Base-by-base conservation (phyloP, 2,888 invertebrate genomes). In the Drosophila neutralis region DNA sequence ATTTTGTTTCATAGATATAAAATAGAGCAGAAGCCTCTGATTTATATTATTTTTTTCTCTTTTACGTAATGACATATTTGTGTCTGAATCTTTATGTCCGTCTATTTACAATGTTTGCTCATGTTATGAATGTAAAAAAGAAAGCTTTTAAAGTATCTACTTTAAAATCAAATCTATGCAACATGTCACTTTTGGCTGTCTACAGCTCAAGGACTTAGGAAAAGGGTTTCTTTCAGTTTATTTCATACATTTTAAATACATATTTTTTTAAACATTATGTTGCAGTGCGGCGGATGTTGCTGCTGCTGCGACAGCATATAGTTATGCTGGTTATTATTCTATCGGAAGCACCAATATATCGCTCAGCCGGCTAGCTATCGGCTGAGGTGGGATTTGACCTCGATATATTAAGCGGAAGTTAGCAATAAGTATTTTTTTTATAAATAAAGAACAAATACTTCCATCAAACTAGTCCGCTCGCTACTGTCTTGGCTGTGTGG, bases 291-390 rank as follows among this genome's bases (percentile, higher is more conserved):
- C 31, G 31, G 31, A 21, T 62, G 70, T 33, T 63, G 84, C 31
- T 31, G 31, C 31, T 31, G 31, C 10, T 31, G 2, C 31, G 31
- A 31, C 31, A 31, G 31, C 81, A 89, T 73, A 40, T 59, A 89
- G 48, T 81, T 81, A 21, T 83, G 89, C 2, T 64, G 64, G 45
- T 72, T 68, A 35, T 72, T 73, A 62, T 67, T 27, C 93, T 31
- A 31, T 8, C 7, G 31, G 31, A 31, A 8, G 10, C 31, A 31
- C 2, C 10, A 31, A 31, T 31, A 31, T 31, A 31, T 31, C 8
- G 31, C 31, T 31, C 31, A 31, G 31, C 31, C 8, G 8, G 31
- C 8, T 31, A 31, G 31, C 31, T 31, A 8, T 31, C 31, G 31
- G 2, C 31, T 31, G 8, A 31, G 8, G 8, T 31, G 31, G 31